These are phyloP conservation scores for Graptemys geographica DNA, from an alignment of 2,797 vertebrate genomes.

Conservation along the genomic window DNA sequence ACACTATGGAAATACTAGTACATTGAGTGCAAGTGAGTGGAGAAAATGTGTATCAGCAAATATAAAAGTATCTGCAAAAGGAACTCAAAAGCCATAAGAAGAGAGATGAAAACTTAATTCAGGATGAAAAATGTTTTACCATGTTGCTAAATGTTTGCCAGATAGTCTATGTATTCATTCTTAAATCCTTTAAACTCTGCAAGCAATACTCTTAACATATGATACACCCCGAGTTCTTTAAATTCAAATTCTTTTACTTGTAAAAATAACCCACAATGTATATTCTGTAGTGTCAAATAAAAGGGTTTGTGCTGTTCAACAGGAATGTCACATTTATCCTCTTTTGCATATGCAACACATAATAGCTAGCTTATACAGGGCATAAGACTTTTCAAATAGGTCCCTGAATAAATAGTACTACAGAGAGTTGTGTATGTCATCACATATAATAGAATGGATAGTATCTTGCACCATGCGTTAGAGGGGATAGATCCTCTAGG, in stretches of 20 bases:
- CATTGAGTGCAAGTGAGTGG: background rate
- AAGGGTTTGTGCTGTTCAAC: slow-evolving; percentile 49
- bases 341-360: slow-evolving; percentile 68
- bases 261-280: slow-evolving; percentile 1
- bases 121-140: background rate
- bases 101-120: slow-evolving; percentile 13
- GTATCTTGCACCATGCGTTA: slow-evolving; percentile 40
- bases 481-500: slow-evolving; percentile 11
- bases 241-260: background rate
- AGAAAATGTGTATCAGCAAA: background rate
- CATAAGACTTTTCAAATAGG: slow-evolving; percentile 69
- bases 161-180: rapidly evolving
- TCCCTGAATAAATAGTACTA: slow-evolving; percentile 71
- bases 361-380: slow-evolving; percentile 71
- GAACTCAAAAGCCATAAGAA: background rate
- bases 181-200: background rate
- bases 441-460: slow-evolving; percentile 48
- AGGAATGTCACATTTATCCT: slow-evolving; percentile 68
- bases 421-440: slow-evolving; percentile 49
- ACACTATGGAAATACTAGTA: background rate
- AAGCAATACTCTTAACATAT: background rate
- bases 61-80: background rate
- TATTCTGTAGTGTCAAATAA: slow-evolving; percentile 47
- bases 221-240: background rate
- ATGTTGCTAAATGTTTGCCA: background rate